Conservation (phyloP, 1,140 invertebrate genomes). For the Cherax quadricarinatus region DNA sequence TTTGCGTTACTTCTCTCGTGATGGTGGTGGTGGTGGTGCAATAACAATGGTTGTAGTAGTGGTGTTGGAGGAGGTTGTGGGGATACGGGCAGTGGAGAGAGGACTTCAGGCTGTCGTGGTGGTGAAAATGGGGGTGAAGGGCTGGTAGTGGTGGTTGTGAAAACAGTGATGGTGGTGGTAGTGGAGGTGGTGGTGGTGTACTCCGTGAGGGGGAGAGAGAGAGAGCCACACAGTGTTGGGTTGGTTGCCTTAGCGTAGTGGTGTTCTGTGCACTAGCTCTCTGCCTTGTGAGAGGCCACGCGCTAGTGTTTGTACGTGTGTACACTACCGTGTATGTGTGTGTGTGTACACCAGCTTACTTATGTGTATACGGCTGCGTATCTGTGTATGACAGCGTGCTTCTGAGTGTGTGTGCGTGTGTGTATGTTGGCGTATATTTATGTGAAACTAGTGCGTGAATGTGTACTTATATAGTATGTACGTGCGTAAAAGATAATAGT, state of each 20-base stretch:
- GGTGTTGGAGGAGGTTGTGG: too few relatives aligned
- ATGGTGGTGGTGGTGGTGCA: too few relatives aligned
- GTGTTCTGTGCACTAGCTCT: background rate
- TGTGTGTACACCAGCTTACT: background rate
- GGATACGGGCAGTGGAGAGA: too few relatives aligned
- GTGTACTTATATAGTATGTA: too few relatives aligned
- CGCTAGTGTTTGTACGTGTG: background rate
- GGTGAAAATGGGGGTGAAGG: too few relatives aligned
- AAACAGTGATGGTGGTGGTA: background rate
- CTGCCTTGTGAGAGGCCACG: background rate
- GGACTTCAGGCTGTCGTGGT: too few relatives aligned
- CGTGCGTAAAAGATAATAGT: too few relatives aligned
- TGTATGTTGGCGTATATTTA: background rate
- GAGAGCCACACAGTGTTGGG: background rate
- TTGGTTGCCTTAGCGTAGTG: background rate
- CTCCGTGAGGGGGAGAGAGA: background rate
- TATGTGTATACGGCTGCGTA: too few relatives aligned
- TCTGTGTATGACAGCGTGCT: background rate
- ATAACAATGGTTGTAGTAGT: too few relatives aligned
- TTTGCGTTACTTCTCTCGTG: too few relatives aligned
- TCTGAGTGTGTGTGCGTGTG: background rate
- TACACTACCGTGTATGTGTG: background rate
- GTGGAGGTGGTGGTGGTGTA: background rate
- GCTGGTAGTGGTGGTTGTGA: background rate
- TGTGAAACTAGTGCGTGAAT: too few relatives aligned